Conservation (phyloP, 2,888 invertebrate species). For the Ptilodon capucinus region DNA sequence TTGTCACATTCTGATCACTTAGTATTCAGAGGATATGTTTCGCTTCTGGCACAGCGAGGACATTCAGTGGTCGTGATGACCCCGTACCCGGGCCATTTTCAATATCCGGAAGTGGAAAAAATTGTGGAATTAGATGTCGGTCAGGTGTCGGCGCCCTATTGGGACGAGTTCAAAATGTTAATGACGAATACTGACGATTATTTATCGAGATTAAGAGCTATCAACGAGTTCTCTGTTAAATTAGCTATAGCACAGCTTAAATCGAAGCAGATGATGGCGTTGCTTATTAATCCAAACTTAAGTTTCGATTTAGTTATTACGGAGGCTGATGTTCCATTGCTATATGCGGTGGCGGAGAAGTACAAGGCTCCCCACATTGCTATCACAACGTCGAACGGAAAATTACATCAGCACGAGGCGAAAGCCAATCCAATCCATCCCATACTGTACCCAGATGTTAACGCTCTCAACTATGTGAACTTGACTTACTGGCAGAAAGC, state of each 20-base stretch:
- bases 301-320: slow-evolving; percentile 82
- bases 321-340: slow-evolving; percentile 76
- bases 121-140: slow-evolving; percentile 69
- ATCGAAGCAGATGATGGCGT: slow-evolving; percentile 65
- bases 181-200: slow-evolving; percentile 66
- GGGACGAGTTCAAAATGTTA: slow-evolving; percentile 63
- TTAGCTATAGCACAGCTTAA: slow-evolving; percentile 65
- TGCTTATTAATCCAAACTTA: slow-evolving; percentile 65
- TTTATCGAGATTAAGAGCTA: slow-evolving; percentile 48
- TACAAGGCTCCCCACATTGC: slow-evolving; percentile 80
- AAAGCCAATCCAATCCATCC: slow-evolving; percentile 81
- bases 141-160: slow-evolving; percentile 56
- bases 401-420: slow-evolving; percentile 71
- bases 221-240: slow-evolving; percentile 62
- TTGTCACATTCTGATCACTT: slow-evolving; percentile 69
- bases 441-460: slow-evolving; percentile 73
- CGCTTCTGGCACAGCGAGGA: slow-evolving; percentile 57
- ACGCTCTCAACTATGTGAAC: slow-evolving; percentile 64
- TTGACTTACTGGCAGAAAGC: slow-evolving; percentile 67
- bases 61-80: slow-evolving; percentile 71
- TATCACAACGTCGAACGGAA: slow-evolving; percentile 74
- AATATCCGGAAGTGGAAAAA: slow-evolving; percentile 56
- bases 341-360: slow-evolving; percentile 77
- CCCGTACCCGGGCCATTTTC: slow-evolving; percentile 68
- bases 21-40: slow-evolving; percentile 65